Base-by-base conservation (phyloP, 2,888 invertebrate genomes). In the Drosophila demipolita region DNA sequence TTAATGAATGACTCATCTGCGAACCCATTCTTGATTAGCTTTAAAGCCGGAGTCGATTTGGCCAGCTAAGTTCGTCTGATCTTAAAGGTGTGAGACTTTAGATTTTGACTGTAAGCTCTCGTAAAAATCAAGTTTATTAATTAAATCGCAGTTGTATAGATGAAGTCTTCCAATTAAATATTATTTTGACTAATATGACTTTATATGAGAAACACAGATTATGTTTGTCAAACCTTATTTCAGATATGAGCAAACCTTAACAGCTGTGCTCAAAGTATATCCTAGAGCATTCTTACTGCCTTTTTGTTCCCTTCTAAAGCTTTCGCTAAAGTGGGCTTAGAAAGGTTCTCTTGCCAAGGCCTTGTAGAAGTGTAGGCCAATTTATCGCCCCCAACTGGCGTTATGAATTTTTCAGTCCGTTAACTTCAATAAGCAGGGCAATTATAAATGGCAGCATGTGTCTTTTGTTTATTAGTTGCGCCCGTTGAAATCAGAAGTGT, bases 401-500 rank as follows among this genome's bases (percentile, higher is more conserved):
- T 75, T 74, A 53, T 66, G 55, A 36, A 52, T 53, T 87, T 80
- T 80, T 58, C 87, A 87, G 55, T 53, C 72, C 70, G 89, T 74
- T 89, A 66, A 48, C 68, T 73, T 35, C 60, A 78, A 81, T 78
- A 81, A 81, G 63, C 45, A 26, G 1, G 2, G 8, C 33, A 42
- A 11, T 36, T 52, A 36, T 57, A 42, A 48, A 48, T 33, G 38
- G 48, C 38, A 32, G 20, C 26, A 29, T 50, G 42, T 50, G 65
- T 73, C 70, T 79, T 69, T 76, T 74, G 83, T 8, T 57, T 29
- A 29, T 20, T 57, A n/a, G 38, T 80, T 69, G 62, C 74, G 77
- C 64, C 83, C 79, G 59, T 66, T 29, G 40, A 60, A 69, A 70
- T 48, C 48, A 57, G 68, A 55, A 57, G 61, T 59, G 48, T 36